Conservation (phyloP, 1,140 invertebrate genomes). For the Penaeus japonicus region DNA sequence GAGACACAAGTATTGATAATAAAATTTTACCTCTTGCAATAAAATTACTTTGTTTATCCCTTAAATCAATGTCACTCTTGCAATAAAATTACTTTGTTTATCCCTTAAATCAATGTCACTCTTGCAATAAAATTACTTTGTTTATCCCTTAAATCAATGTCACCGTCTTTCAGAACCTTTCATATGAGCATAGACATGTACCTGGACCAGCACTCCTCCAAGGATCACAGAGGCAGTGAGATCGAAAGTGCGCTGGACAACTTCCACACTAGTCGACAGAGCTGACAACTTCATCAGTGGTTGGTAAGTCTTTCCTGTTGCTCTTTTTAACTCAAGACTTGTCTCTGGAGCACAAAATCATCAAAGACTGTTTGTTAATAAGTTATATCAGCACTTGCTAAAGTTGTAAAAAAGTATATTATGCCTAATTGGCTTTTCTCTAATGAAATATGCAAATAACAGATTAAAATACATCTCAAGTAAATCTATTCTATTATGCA, state of each 20-base stretch:
- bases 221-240: slow-evolving; percentile 11
- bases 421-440: no score
- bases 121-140: no score
- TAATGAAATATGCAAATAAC: no score
- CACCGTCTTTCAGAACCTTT: no score
- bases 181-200: background rate
- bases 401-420: no score
- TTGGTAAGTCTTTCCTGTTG: background rate
- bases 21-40: background rate
- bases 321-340: slow-evolving; percentile 25
- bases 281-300: slow-evolving; percentile 31
- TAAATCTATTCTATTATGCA: no score
- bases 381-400: no score
- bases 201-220: slow-evolving; percentile 38
- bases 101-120: no score
- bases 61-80: background rate
- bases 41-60: background rate
- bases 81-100: no score
- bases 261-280: slow-evolving; percentile 15
- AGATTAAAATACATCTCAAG: no score
- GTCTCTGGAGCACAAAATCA: slow-evolving; percentile 31
- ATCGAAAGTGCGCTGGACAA: slow-evolving; percentile 38
- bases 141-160: no score
- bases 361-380: background rate
- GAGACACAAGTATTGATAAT: background rate